A percentile compares a stretch with the other conserved stretches of the same genome.
These are phyloP conservation scores for Leucophora obtusa DNA, from an alignment of 2,888 invertebrate genomes.

Conservation along the genomic window DNA sequence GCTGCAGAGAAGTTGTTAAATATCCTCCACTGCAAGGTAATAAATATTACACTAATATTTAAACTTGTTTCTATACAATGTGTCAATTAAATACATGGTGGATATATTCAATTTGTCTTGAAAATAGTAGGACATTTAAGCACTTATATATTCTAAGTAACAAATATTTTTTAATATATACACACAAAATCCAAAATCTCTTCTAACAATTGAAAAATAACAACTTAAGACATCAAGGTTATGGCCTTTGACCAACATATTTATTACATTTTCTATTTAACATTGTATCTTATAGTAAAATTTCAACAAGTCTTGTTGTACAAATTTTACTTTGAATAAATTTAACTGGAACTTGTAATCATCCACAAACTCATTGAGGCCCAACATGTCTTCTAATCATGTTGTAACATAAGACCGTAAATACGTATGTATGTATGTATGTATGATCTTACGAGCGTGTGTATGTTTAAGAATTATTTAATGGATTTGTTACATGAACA, in stretches of 20 bases:
- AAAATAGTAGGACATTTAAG: no score
- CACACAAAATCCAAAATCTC: not conserved
- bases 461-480: not conserved
- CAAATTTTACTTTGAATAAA: slow-evolving; percentile 5
- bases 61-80: no score
- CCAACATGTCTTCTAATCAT: not conserved
- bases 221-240: not conserved
- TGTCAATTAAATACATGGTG: no score
- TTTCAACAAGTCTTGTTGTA: not conserved
- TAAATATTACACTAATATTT: no score
- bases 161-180: not conserved
- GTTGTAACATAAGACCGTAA: not conserved
- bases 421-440: not conserved
- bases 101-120: no score
- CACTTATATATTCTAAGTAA: no score
- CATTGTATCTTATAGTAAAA: not conserved
- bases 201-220: not conserved
- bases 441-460: no score
- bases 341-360: not conserved
- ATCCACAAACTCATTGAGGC: not conserved
- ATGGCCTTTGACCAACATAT: slow-evolving; percentile 1
- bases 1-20: no score
- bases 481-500: slow-evolving; percentile 9
- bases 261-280: not conserved
- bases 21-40: no score